Evolutionary conservation across 2,113 vertebrate genomes (phyloP).

Genomic region (Tinamus guttatus): DNA sequence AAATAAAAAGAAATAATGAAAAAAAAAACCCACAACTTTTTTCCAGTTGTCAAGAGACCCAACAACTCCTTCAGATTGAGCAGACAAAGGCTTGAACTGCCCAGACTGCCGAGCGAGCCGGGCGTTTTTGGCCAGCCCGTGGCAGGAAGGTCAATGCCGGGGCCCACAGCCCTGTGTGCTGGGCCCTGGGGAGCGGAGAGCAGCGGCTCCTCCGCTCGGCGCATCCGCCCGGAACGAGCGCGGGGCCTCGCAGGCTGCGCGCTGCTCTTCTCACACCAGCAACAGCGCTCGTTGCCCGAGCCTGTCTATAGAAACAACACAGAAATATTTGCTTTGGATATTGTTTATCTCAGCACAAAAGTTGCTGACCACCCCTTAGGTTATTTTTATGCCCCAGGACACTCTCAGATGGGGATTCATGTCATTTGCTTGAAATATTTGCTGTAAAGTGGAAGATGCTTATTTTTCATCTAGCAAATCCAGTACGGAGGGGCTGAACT

Average conservation of each 20-base stretch:
- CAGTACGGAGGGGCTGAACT: background rate
- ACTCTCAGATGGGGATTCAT: conserved; percentile 53
- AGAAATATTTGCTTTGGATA: conserved; percentile 28
- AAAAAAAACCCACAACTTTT: background rate
- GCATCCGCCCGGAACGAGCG: background rate
- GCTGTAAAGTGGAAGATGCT: conserved; percentile 52
- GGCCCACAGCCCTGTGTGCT: background rate
- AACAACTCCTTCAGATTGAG: background rate
- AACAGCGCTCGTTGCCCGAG: background rate
- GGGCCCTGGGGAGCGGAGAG: background rate
- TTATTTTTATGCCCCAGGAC: conserved; percentile 61
- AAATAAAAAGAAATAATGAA: too few relatives aligned
- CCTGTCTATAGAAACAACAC: background rate
- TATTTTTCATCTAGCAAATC: conserved; percentile 40
- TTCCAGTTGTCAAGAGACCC: background rate
- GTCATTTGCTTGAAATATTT: conserved; percentile 62
- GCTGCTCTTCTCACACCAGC: background rate
- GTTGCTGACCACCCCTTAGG: conserved; percentile 41
- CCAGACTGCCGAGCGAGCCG: background rate
- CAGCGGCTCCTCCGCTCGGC: background rate
- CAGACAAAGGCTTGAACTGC: background rate
- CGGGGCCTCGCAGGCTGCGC: background rate
- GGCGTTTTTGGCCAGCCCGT: background rate
- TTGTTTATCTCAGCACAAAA: conserved; percentile 34
- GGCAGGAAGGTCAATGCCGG: background rate